Evolutionary conservation across 2,888 invertebrate genomes (phyloP), one percentile per base, ranked within the genome.

Genomic region (Mesorhabditis sp.): DNA sequence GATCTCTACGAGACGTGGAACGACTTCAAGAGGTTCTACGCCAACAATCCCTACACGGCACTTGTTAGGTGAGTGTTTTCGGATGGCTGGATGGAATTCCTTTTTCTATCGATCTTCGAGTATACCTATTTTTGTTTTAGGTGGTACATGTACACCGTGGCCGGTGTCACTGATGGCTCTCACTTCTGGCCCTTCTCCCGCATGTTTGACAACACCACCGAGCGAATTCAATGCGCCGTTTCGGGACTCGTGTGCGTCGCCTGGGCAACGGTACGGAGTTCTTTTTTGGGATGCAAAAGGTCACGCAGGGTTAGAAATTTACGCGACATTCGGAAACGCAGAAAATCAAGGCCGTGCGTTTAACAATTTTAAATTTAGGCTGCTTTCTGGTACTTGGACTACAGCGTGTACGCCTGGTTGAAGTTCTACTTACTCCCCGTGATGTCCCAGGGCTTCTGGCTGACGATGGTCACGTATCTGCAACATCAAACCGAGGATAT

Each of bases 181-280:
- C 83, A 83, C 71, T 83, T 83, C 76, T 82, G 77, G 79, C 83
- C 83, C 15, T 78, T 68, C 70, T 81, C 80, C 10, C 67, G 69
- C 13, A 73, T 82, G 13, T 83, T 83, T 74, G 76, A 73, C 65
- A 78, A 73, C 67, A 78, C 74, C 66, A 74, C 68, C 13, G 83
- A 83, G 66, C 75, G 83, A 4, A 65, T 83, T 43, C 79, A 83
- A 70, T 83, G 83, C 65, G 79, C 74, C 28, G 67, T 83, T 64
- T 79, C 79, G 13, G 80, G 70, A 4, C 50, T 71, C 5, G 71
- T 71, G 63, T 83, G 83, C 65, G 42, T 75, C 13, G 68, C 73
- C 4, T 80, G 74, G 61, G 77, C 82, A 44, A 76, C 73, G 43
- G 75, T 82, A 71, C 67, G 75, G 28, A 28, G 28, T 28, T 28